A percentile compares a stretch with the other conserved stretches of the same genome.
phyloP scores from a whole-genome alignment of 2,113 vertebrate genomes.

The Planiliza haematocheilus region DNA sequence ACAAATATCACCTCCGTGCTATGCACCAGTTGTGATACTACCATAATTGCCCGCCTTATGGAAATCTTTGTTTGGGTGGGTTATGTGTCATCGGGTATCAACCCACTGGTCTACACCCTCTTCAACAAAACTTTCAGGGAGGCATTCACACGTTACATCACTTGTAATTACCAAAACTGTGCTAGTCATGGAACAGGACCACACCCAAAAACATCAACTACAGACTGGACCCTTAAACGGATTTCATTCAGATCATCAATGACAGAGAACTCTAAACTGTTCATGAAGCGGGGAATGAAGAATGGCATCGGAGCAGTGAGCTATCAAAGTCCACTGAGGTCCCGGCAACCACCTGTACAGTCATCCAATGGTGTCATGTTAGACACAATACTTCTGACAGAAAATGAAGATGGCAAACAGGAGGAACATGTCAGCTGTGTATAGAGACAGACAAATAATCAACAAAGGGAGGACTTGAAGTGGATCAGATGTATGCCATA shows the following conservation, averaged over 20 bases:
- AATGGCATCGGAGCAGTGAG: constrained; percentile 89
- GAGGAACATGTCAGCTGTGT: constrained; percentile 91
- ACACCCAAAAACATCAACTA: constrained; percentile 73
- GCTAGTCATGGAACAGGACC: constrained; percentile 36
- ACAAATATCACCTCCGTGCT: constrained; percentile 94
- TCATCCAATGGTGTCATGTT: constrained; percentile 84
- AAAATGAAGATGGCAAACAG: constrained; percentile 87
- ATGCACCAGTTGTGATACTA: constrained; percentile 87
- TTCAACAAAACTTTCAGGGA: constrained; percentile 98
- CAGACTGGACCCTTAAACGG: constrained; percentile 78
- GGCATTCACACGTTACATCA: constrained; percentile 94
- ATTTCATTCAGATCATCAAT: constrained; percentile 88
- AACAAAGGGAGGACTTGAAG: background rate
- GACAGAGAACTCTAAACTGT: constrained; percentile 91
- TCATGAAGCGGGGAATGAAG: constrained; percentile 90
- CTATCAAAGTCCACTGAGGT: constrained; percentile 89
- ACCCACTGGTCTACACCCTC: constrained; percentile 96
- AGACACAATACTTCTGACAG: constrained; percentile 88
- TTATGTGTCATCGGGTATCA: constrained; percentile 96
- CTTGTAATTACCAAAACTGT: constrained; percentile 88
- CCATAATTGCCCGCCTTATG: constrained; percentile 88
- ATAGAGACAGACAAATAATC: constrained; percentile 62
- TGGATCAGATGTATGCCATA: constrained; percentile 8
- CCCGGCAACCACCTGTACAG: constrained; percentile 82
- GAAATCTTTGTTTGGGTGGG: constrained; percentile 99